Evolutionary conservation across 30 jellyfish, hydroid and myxozoan genomes (phyloP), one percentile per base, ranked within the genome.

Genomic region (Cassiopea xamachana): DNA sequence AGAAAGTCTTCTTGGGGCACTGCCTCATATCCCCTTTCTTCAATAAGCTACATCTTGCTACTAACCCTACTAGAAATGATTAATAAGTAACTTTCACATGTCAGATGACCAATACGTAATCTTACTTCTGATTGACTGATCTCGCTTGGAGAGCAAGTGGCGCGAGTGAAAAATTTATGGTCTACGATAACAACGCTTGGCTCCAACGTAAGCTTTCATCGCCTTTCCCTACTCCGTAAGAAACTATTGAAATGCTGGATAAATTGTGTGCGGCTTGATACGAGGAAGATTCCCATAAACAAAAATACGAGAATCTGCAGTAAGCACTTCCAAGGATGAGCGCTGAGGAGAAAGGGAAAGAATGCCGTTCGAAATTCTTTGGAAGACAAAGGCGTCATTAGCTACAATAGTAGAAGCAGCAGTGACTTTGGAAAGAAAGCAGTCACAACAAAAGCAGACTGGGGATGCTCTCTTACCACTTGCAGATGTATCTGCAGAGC

Each of bases 401-500:
- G 60, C 7, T 55, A 6, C 7, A 55, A 6, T 55, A 55, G 64
- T 10, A 10, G 64, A 55, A 55, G 64, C 64, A 69, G 79, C 48
- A 43, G 7, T 69, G 79, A 69, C 15, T 69, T 69, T 69, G 79
- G 79, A 69, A 69, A 16, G 48, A 43, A 19, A 69, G 79, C 79
- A 69, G 79, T n/a, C 73, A 61, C 73, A 61, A 61, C 17, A 61
- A n/a, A 14, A 69, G 16, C 79, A 69, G 79, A 14, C 8, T 69
- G 48, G 9, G 9, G 16, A 69, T 69, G 16, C 79, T 6, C 79
- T 69, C 16, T 69, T 69, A 14, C 8, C 79, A 9, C 79, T 69
- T 69, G 79, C 79, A n/a, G 79, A 69, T 5, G 79, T 69, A 69
- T 69, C 16, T 69, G 79, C 79, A 69, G 16, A 69, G 79, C 79